Percentiles rank a stretch among this genome's conserved stretches.
phyloP scores from a whole-genome alignment of 1,140 invertebrate genomes.

The Drosophila teissieri region DNA sequence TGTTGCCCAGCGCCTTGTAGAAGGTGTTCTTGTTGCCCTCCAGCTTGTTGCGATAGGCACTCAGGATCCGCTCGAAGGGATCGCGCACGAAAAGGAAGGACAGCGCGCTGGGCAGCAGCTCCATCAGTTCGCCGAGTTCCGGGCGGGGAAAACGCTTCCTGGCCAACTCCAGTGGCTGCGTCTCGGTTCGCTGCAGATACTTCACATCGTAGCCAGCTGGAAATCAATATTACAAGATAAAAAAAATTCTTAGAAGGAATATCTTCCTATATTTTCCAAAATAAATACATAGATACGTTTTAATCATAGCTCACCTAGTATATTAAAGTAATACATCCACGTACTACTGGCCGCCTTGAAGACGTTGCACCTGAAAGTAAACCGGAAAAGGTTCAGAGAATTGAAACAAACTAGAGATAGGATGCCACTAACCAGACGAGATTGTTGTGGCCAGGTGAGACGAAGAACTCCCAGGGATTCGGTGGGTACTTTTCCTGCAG shows the following conservation, averaged over 20 bases:
- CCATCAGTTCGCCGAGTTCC: conserved; percentile 86
- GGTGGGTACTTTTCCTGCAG: conserved; percentile 83
- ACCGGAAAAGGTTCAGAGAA: too few relatives aligned
- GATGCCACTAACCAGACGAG: conserved; percentile 86
- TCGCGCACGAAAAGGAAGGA: conserved; percentile 94
- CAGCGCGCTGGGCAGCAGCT: conserved; percentile 86
- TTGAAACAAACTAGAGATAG: too few relatives aligned
- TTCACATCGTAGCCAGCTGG: conserved; percentile 87
- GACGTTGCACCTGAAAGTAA: conserved; percentile 87
- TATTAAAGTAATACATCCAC: conserved; percentile 93
- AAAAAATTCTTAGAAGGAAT: neutral
- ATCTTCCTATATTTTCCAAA: too few relatives aligned
- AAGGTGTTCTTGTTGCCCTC: conserved; percentile 89
- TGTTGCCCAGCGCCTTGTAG: conserved; percentile 88
- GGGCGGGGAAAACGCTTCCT: conserved; percentile 87
- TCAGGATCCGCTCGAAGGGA: conserved; percentile 95
- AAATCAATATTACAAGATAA: neutral
- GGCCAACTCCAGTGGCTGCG: conserved; percentile 87
- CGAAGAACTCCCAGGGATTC: conserved; percentile 90
- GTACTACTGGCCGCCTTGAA: conserved; percentile 92
- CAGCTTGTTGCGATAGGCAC: conserved; percentile 96
- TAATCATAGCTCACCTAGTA: conserved; percentile 88
- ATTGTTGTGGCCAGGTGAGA: conserved; percentile 89
- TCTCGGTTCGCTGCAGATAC: conserved; percentile 86
- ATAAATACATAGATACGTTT: too few relatives aligned